Evolutionary conservation across 2,113 vertebrate species (phyloP), one percentile per base, ranked within the genome.

Genomic region (Scortum barcoo): DNA sequence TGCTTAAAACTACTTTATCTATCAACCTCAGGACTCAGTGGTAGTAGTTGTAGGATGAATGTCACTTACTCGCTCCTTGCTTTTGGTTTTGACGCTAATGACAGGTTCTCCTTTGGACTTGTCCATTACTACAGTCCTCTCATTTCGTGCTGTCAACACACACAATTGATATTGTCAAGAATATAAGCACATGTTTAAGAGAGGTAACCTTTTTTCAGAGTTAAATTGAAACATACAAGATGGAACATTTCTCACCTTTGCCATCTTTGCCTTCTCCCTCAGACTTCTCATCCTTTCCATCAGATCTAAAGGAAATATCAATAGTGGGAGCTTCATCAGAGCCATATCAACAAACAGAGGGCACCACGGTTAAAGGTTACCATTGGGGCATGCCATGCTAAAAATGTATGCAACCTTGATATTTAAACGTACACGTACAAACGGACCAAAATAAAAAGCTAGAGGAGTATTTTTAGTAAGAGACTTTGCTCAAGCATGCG

Each of bases 71-170:
- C 95, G 79, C 17, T 96, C 95, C 72, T 95, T 95, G 94, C 95
- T 96, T 89, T 95, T 96, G 2, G 98, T 97, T 91, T 99, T 99
- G 66, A 99, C 96, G 0, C 98, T 99, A 83, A 99, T 97, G 57
- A 99, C 98, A 0, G 98, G 98, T 54, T 99, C 98, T 42, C 98
- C 98, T 92, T 99, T 99, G 2, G 97, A 98, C 82, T 97, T 97
- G 85, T 99, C 98, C 98, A 99, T 99, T 0, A 99, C 96, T 0
- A 99, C 98, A 0, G 96, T 99, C 81, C 98, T 97, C 70, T 99
- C 97, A 0, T 95, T 94, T 72, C 93, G 96, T 72, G 93, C 92
- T 96, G 94, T 6, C 7, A 48, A 28, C 14, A 75, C 48, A 51
- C 10, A 73, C 4, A 33, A 60, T 24, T 26, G 1, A 65, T 1